Base-by-base conservation (phyloP, 2,888 invertebrate species). In the Sarcophaga carnaria region DNA sequence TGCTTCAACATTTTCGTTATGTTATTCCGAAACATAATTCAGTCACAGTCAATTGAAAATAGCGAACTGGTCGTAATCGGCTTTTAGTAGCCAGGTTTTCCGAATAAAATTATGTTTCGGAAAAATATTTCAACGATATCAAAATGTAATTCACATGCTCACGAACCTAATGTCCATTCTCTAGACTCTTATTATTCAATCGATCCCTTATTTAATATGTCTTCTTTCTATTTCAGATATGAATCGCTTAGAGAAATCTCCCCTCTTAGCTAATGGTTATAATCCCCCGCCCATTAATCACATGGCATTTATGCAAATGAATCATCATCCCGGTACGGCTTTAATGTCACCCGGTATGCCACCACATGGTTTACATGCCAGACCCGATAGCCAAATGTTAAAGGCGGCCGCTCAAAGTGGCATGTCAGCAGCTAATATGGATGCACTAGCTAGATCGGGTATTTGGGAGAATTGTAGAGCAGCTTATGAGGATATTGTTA, bases 381-480 rank as follows among this genome's bases (percentile, higher is more conserved):
- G 97, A 89, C 97, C 97, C 80, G 97, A 97, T 90, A 97, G 97
- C 88, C 92, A 93, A 89, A 93, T 93, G 93, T 96, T 97, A 94
- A 97, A 97, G 94, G 96, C 96, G 90, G 96, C 97, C 90, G 96
- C 97, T 92, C 95, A 96, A 87, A 94, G 95, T 89, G 97, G 97
- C 95, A 96, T 97, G 92, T 93, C 93, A n/a, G 93, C 93, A 47
- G 93, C 93, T 59, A 96, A 97, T 92, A 97, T 98, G 96, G 98
- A 98, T 93, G 97, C 97, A 85, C 95, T 98, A 88, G 97, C 98
- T 91, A 97, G 98, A 94, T 97, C 97, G 93, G 97, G 97, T 91
- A 97, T 98, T 93, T 98, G 98, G 98, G 98, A 98, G 95, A 98
- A 98, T 94, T 98, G 98, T 95, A 96, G 97, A 94, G 97, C 97